A percentile compares a stretch with the other conserved stretches of the same genome.
phyloP scores from a whole-genome alignment of 2,113 vertebrate species.

The Oreotrochilus melanogaster region DNA sequence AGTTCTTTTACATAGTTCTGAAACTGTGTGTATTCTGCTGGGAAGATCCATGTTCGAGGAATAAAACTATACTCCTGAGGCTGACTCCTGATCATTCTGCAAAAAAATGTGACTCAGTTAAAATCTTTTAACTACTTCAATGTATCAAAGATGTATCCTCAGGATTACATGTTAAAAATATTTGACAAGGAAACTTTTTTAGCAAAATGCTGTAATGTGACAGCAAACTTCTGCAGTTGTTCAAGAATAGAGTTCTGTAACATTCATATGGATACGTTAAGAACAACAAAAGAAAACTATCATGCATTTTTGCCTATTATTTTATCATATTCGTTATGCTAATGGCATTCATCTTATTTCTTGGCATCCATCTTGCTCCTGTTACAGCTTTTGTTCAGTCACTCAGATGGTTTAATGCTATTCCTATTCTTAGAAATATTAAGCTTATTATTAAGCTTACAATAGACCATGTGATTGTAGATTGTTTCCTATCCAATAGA shows the following conservation, averaged over 20 bases:
- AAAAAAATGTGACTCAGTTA: slow-evolving; percentile 8
- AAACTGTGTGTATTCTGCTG: slow-evolving; percentile 96
- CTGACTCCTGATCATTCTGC: slow-evolving; percentile 95
- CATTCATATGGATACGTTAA: background rate
- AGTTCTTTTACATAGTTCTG: slow-evolving; percentile 97
- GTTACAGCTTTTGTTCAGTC: background rate
- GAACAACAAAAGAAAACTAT: background rate
- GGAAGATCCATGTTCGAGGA: slow-evolving; percentile 97
- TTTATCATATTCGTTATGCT: background rate
- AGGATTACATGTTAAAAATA: background rate
- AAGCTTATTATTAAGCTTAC: background rate
- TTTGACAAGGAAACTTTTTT: background rate
- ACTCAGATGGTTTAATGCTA: background rate
- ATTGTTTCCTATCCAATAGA: background rate
- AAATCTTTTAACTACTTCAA: background rate
- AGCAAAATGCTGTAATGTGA: background rate
- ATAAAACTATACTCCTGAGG: slow-evolving; percentile 96
- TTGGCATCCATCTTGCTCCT: background rate
- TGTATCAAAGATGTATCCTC: background rate
- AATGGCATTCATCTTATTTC: background rate
- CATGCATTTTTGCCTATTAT: background rate
- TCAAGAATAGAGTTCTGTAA: background rate
- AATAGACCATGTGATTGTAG: background rate
- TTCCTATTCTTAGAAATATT: background rate
- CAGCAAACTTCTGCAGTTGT: background rate